Base-by-base conservation (phyloP, 2,888 invertebrate genomes). In the Nasonovia ribisnigri region DNA sequence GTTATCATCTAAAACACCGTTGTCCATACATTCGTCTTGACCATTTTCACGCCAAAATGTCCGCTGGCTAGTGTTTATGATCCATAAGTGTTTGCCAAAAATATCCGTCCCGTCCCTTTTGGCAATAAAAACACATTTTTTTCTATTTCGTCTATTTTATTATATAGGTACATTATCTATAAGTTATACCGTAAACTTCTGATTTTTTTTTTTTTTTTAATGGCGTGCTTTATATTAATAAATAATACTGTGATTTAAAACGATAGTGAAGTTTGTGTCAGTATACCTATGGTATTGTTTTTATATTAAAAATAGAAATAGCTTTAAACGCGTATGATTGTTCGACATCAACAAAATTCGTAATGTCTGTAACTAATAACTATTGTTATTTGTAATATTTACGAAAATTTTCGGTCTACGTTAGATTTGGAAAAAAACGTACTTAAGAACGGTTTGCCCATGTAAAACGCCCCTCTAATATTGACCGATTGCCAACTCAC, bases 1-100 rank as follows among this genome's bases (percentile, higher is more conserved):
- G 88, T 77, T 57, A 88, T 67, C 46, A 54, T 48, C 36, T 84
- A 16, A 46, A 67, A 60, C 60, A 54, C 29, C 43, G n/a, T 46
- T 20, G 43, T 88, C 48, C 24, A 2, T 20, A 36, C 46, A 43
- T 60, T 90, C 26, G 46, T 93, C 77, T 90, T n/a, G 54, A 16
- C 84, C 29, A 24, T 84, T 93, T 89, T 43, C 43, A 42, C 92
- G 88, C 77, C 77, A 77, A 92, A 92, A 88, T 48, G 24, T 60
- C n/a, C 84, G 1, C 2, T 42, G 46, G 43, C 42, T n/a, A 92
- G 92, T 92, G 88, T 88, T 77, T 77, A 88, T 29, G 43, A 57
- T 57, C 54, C 46, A 43, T 54, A 84, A 88, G 84, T 88, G 92
- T 89, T 84, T 46, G 46, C 93, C 88, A 46, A 57, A 88, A 90